Evolutionary conservation across 2,888 invertebrate genomes (phyloP), one percentile per base, ranked within the genome.

Genomic region (Chrysotoxum bicinctum): DNA sequence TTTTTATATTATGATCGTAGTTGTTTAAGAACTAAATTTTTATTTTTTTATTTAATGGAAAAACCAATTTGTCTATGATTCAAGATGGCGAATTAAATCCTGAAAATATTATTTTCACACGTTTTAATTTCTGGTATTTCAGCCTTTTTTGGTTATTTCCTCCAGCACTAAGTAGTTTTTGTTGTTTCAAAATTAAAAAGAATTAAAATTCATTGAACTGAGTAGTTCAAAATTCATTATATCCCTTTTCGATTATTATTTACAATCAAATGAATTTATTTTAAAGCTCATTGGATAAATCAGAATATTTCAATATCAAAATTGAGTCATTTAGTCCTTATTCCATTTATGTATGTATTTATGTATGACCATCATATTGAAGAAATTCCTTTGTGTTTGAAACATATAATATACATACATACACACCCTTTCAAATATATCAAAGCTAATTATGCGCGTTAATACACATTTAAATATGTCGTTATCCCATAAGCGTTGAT

Each of bases 401-500:
- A 60, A 60, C 16, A 37, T 40, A n/a, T 40, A 40, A 70, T 58
- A 56, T 52, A 54, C 32, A n/a, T n/a, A n/a, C n/a, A n/a, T n/a
- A n/a, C 23, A 26, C 30, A 56, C 52, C 45, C 58, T 58, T 58
- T 48, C 58, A 50, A 78, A 69, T 73, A 62, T 73, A 69, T 68
- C 62, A 26, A 73, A 73, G 76, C 75, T 76, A 80, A 85, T 76
- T 80, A 68, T 80, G 21, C 66, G 66, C 52, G 45, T 75, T 75
- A 73, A 80, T 26, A 26, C 0, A 7, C 16, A 56, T 76, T 54
- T 43, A 19, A 19, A 45, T 45, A 6, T 30, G 26, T 70, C 52
- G 45, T 70, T 54, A 30, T 68, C 48, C 32, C n/a, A n/a, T 21
- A 26, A 30, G 62, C 45, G 43, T 54, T 58, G 69, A 52, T 48